Evolutionary conservation across 2,888 invertebrate species (phyloP).

Genomic region (Lomographa bimaculata): DNA sequence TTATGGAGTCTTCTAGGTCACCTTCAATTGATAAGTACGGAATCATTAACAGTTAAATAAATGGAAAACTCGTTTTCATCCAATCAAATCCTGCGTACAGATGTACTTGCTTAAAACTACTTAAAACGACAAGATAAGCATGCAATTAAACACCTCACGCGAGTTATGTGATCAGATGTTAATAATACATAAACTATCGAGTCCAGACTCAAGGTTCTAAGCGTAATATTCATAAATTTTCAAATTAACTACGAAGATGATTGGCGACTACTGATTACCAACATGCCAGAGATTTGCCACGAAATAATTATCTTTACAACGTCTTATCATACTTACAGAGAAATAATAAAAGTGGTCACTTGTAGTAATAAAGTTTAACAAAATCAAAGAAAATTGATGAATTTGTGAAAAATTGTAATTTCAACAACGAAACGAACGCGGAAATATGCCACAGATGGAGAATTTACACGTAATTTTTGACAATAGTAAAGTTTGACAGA

Average conservation of each 20-base stretch:
- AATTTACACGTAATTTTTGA: slow-evolving; percentile 27
- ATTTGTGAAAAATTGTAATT: slow-evolving; percentile 32
- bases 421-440: slow-evolving; percentile 25
- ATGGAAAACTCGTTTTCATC: slow-evolving; percentile 23
- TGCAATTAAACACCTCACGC: no score
- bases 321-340: slow-evolving; percentile 6
- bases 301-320: neutral
- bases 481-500: slow-evolving; percentile 2
- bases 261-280: no score
- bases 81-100: slow-evolving; percentile 3
- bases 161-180: no score
- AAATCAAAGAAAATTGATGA: slow-evolving; percentile 7
- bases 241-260: no score
- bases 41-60: slow-evolving; percentile 24
- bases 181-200: neutral
- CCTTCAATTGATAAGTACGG: slow-evolving; percentile 18
- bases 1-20: slow-evolving; percentile 30
- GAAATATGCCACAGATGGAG: slow-evolving; percentile 33
- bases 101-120: neutral
- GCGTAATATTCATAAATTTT: neutral
- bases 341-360: neutral
- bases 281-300: no score
- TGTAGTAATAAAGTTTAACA: neutral
- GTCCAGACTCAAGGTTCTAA: slow-evolving; percentile 6
- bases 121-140: no score